Conservation (phyloP, 2,113 vertebrate species). For the Salvelinus alpinus region DNA sequence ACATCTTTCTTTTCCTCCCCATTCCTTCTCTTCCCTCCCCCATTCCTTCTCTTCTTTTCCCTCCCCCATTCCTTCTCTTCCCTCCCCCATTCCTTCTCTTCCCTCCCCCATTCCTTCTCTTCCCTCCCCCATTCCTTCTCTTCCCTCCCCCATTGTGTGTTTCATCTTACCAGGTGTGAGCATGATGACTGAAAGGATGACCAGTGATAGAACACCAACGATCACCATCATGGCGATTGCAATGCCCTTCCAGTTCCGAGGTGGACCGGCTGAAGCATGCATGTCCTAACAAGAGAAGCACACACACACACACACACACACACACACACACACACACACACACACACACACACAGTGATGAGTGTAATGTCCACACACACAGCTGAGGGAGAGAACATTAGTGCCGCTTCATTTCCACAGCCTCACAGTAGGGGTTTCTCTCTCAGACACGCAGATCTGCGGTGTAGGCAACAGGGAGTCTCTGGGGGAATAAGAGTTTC, state of each 20-base stretch:
- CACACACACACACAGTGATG: background rate
- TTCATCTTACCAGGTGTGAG: slow-evolving; percentile 75
- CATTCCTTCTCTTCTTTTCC: background rate
- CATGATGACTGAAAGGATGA: slow-evolving; percentile 75
- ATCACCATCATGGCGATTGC: slow-evolving; percentile 81
- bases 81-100: background rate
- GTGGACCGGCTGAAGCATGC: slow-evolving; percentile 71
- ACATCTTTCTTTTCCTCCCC: background rate
- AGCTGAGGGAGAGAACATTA: slow-evolving; percentile 60
- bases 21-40: background rate
- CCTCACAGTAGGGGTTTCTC: slow-evolving; percentile 39
- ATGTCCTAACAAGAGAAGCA: slow-evolving; percentile 65
- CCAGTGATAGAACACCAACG: slow-evolving; percentile 77
- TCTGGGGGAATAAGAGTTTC: slow-evolving; percentile 24
- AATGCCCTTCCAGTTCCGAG: slow-evolving; percentile 82
- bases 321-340: slow-evolving; percentile 5
- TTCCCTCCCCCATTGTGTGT: background rate
- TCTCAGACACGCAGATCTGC: slow-evolving; percentile 15
- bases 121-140: background rate
- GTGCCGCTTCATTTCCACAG: slow-evolving; percentile 65
- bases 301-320: slow-evolving; percentile 9
- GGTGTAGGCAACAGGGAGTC: slow-evolving; percentile 9
- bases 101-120: background rate
- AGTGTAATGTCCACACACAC: slow-evolving; percentile 20
- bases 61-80: background rate